These are phyloP conservation scores for Portevinia maculata DNA, from an alignment of 2,888 invertebrate genomes.

Conservation along the genomic window DNA sequence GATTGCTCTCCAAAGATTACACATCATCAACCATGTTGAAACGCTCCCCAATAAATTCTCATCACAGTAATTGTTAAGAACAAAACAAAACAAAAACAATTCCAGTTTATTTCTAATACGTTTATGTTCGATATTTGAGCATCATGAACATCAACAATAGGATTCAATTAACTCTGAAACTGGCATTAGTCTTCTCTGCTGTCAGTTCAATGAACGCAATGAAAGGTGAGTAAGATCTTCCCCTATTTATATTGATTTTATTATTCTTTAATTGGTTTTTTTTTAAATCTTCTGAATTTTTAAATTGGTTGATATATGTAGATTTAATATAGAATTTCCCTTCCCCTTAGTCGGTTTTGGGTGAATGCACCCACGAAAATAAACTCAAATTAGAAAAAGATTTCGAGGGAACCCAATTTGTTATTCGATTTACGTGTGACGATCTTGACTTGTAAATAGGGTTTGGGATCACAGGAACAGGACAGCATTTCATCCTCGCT, in stretches of 20 bases:
- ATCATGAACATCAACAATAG: constrained; percentile 57
- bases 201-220: constrained; percentile 57
- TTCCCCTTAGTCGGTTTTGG: background rate
- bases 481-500: too few species aligned
- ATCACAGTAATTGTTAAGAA: constrained; percentile 23
- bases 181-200: constrained; percentile 39
- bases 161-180: constrained; percentile 42
- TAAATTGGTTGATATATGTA: constrained; percentile 1
- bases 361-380: background rate
- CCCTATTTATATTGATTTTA: background rate
- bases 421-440: too few species aligned
- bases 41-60: constrained; percentile 28
- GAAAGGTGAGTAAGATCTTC: constrained; percentile 54
- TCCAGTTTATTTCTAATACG: background rate
- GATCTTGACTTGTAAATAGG: too few species aligned
- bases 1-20: background rate
- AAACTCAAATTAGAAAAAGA: background rate
- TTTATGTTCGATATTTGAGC: constrained; percentile 25
- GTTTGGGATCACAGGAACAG: too few species aligned
- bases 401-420: background rate
- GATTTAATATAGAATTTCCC: background rate
- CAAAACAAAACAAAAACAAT: background rate
- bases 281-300: background rate
- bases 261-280: constrained; percentile 4
- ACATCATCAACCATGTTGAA: constrained; percentile 16